phyloP scores from a whole-genome alignment of 2,113 vertebrate species.

The Gymnorhina tibicen region DNA sequence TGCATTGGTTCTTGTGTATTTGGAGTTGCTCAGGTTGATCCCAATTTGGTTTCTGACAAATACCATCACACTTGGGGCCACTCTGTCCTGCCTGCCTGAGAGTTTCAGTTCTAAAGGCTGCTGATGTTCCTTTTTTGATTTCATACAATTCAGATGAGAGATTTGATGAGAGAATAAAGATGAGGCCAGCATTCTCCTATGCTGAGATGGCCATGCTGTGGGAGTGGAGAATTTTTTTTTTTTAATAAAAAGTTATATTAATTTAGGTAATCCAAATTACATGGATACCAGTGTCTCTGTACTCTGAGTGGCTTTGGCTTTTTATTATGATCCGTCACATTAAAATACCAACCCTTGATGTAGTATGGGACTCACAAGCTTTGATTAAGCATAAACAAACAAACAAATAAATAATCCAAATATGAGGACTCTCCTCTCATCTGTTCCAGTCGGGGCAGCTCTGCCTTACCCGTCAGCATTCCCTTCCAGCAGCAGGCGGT shows the following conservation, averaged over 20 bases:
- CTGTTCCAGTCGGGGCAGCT: background rate
- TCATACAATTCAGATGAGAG: background rate
- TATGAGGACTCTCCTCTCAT: background rate
- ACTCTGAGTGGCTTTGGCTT: background rate
- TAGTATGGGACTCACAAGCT: background rate
- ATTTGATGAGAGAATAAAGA: background rate
- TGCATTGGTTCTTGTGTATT: background rate
- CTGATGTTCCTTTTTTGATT: background rate
- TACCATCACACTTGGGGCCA: background rate
- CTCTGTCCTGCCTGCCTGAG: background rate
- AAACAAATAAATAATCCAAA: conserved; percentile 18
- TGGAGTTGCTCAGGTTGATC: background rate
- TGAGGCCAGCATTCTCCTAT: background rate
- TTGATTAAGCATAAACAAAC: conserved; percentile 53
- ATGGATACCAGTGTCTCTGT: background rate
- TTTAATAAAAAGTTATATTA: background rate
- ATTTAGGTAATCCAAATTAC: background rate
- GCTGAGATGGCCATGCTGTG: background rate
- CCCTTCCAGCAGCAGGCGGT: conserved; percentile 90
- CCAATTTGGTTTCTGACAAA: background rate
- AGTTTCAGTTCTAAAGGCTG: background rate
- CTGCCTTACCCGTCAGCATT: conserved; percentile 77
- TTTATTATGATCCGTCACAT: conserved; percentile 17
- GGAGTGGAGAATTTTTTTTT: background rate
- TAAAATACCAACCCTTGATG: conserved; percentile 46